Evolutionary conservation across 2,797 vertebrate genomes (phyloP).

Genomic region (Leuciscus waleckii): DNA sequence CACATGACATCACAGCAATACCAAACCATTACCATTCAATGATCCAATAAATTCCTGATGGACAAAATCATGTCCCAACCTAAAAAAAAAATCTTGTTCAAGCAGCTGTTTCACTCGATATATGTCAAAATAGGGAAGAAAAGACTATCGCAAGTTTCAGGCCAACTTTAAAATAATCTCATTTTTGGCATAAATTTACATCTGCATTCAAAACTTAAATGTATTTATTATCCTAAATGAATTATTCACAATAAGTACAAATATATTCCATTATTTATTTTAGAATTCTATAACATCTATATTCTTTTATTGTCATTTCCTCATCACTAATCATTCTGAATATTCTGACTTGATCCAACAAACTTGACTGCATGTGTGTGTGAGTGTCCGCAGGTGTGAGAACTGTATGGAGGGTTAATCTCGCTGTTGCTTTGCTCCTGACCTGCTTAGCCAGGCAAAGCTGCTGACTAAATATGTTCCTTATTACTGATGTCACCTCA

Average conservation of each 20-base stretch:
- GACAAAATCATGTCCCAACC: background rate
- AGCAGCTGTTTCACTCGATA: too few species aligned
- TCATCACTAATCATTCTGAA: background rate
- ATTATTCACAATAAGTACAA: background rate
- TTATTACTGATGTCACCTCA: slow-evolving; percentile 71
- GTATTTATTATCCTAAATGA: background rate
- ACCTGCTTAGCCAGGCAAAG: slow-evolving; percentile 74
- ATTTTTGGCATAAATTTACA: background rate
- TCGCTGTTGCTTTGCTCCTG: slow-evolving; percentile 69
- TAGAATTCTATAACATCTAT: background rate
- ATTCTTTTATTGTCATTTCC: background rate
- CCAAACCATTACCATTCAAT: background rate
- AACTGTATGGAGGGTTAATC: slow-evolving; percentile 29
- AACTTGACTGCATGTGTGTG: background rate
- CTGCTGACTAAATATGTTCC: slow-evolving; percentile 79
- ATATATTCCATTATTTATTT: background rate
- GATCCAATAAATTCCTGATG: background rate
- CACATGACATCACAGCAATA: background rate
- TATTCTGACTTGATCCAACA: background rate
- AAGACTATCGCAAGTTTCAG: background rate
- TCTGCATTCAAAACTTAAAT: background rate
- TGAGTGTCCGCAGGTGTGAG: background rate
- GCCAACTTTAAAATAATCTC: background rate
- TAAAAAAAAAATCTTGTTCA: background rate
- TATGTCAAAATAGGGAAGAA: too few species aligned